A percentile compares a stretch with the other conserved stretches of the same genome.
Conservation (phyloP, 2,888 invertebrate genomes). For the Helicoverpa assulta region DNA sequence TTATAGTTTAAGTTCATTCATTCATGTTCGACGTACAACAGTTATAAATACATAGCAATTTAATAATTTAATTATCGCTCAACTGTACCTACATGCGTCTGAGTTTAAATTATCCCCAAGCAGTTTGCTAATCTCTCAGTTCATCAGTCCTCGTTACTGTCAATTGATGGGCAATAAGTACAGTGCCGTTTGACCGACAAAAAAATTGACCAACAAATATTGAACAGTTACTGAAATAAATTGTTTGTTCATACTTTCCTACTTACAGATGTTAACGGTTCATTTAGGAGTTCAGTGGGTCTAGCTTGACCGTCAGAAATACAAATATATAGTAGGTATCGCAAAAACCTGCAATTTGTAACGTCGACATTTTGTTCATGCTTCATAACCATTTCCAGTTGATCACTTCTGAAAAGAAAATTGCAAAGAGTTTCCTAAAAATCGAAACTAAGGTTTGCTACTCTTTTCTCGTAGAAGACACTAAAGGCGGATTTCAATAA, state of each 20-base stretch:
- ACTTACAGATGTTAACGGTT: conserved; percentile 30
- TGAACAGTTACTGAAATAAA: conserved; percentile 42
- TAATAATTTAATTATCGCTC: neutral
- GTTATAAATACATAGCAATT: neutral
- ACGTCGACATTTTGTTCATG: too few species aligned
- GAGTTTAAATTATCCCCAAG: conserved; percentile 36
- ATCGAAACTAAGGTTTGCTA: too few species aligned
- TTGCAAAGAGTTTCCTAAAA: neutral
- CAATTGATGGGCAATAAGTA: conserved; percentile 69
- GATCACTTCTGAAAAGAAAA: too few species aligned
- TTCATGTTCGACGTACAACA: conserved; percentile 6
- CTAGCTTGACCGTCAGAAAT: neutral
- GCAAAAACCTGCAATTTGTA: too few species aligned
- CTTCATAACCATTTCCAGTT: too few species aligned
- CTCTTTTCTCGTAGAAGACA: too few species aligned
- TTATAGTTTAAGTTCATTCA: conserved; percentile 6
- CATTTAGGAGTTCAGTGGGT: neutral
- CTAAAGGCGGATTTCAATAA: too few species aligned
- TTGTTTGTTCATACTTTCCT: conserved; percentile 22
- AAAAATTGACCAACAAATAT: conserved; percentile 54
- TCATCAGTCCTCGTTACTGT: conserved; percentile 66
- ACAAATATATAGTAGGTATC: too few species aligned
- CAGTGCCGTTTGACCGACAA: conserved; percentile 65
- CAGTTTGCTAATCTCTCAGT: conserved; percentile 58
- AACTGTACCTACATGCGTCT: conserved; percentile 12